Evolutionary conservation across 2,797 vertebrate genomes (phyloP).

Genomic region (Heterohyrax brucei): DNA sequence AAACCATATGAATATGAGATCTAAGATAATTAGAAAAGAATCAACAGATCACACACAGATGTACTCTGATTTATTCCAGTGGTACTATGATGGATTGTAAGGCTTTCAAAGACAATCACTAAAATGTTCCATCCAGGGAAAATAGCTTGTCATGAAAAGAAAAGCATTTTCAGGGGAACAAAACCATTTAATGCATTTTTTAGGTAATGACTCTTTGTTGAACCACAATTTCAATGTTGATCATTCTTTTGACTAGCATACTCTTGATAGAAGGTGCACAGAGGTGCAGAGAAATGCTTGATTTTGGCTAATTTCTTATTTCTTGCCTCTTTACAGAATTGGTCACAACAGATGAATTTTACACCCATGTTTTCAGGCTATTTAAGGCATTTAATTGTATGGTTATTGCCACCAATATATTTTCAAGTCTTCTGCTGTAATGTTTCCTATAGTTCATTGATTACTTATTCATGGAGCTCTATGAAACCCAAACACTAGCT

Average conservation of each 20-base stretch:
- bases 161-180: constrained; percentile 60
- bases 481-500: background rate
- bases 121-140: constrained; percentile 72
- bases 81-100: constrained; percentile 60
- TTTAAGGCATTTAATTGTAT: constrained; percentile 34
- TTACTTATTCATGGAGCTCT: constrained; percentile 45
- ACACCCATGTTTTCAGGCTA: constrained; percentile 32
- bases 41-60: constrained; percentile 72
- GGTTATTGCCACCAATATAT: background rate
- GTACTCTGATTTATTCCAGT: constrained; percentile 76
- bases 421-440: constrained; percentile 43
- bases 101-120: constrained; percentile 79
- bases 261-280: constrained; percentile 14
- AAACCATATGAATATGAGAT: constrained; percentile 71
- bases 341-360: background rate
- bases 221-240: constrained; percentile 64
- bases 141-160: constrained; percentile 61
- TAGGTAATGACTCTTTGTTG: constrained; percentile 78
- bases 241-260: constrained; percentile 62
- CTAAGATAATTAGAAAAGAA: constrained; percentile 76
- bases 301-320: constrained; percentile 68
- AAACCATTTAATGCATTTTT: constrained; percentile 75
- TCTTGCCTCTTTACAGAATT: constrained; percentile 49
- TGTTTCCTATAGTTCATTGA: constrained; percentile 20
- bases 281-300: constrained; percentile 41